Evolutionary conservation across 2,113 vertebrate genomes (phyloP).

Genomic region (Connochaetes taurinus): DNA sequence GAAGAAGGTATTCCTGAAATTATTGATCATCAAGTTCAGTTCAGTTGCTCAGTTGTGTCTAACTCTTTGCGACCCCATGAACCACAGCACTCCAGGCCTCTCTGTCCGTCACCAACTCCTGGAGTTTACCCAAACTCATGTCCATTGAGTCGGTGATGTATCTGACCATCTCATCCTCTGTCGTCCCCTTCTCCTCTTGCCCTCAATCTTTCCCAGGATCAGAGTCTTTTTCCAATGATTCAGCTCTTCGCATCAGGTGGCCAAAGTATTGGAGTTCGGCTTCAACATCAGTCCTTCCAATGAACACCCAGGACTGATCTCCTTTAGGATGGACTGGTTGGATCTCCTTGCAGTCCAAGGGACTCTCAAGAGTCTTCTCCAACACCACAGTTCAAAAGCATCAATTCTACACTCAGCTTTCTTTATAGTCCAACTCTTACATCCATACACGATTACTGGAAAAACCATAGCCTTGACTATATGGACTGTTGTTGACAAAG

Average conservation of each 20-base stretch:
- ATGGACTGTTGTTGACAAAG: neutral
- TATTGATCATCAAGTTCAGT: neutral
- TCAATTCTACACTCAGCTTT: neutral
- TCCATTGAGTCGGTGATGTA: neutral
- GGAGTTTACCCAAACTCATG: neutral
- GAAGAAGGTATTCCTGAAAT: neutral
- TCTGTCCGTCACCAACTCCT: neutral
- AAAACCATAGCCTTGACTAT: neutral
- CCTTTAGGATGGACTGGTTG: neutral
- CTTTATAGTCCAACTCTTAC: neutral
- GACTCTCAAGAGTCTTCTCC: neutral
- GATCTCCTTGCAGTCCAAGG: neutral
- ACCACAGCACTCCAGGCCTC: neutral
- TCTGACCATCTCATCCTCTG: neutral
- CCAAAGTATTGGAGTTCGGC: neutral
- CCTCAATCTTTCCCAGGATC: neutral
- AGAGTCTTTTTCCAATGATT: neutral
- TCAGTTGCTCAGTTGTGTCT: neutral
- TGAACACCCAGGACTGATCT: neutral
- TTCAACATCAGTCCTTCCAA: neutral
- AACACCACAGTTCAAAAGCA: neutral
- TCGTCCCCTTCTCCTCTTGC: neutral
- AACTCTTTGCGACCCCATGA: neutral
- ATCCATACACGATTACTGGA: neutral
- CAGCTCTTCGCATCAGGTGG: neutral